These are phyloP conservation scores for Dissostichus mawsoni DNA, from an alignment of 2,113 vertebrate species.

Conservation along the genomic window DNA sequence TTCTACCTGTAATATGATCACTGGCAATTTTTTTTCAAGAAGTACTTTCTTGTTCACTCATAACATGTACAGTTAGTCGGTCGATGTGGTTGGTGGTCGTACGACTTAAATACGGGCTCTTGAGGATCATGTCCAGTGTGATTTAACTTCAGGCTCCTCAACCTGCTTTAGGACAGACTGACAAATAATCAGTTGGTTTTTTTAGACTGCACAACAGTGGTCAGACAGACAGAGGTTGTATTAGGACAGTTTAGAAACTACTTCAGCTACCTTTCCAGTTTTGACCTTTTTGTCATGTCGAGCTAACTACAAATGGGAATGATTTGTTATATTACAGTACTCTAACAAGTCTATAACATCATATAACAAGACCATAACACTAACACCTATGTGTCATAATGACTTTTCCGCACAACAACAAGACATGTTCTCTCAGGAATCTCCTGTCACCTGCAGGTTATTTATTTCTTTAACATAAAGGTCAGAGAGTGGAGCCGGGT, in stretches of 20 bases:
- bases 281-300: background rate
- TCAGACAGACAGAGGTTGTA: too few relatives aligned
- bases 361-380: background rate
- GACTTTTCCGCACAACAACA: background rate
- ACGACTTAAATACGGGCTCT: too few relatives aligned
- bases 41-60: too few relatives aligned
- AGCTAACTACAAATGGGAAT: background rate
- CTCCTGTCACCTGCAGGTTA: conserved; percentile 8
- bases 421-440: conserved; percentile 5
- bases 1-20: too few relatives aligned
- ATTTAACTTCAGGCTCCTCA: too few relatives aligned
- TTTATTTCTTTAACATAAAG: conserved; percentile 45
- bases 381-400: conserved; percentile 8
- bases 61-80: too few relatives aligned
- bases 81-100: too few relatives aligned
- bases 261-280: background rate
- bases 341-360: background rate
- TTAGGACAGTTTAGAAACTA: too few relatives aligned
- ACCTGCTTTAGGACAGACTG: too few relatives aligned
- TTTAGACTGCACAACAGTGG: too few relatives aligned
- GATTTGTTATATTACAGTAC: background rate
- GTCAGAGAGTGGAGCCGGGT: conserved; percentile 27
- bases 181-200: background rate
- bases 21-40: too few relatives aligned
- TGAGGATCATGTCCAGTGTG: too few relatives aligned